Evolutionary conservation across 2,113 vertebrate species (phyloP).

Genomic region (Pedetes capensis): DNA sequence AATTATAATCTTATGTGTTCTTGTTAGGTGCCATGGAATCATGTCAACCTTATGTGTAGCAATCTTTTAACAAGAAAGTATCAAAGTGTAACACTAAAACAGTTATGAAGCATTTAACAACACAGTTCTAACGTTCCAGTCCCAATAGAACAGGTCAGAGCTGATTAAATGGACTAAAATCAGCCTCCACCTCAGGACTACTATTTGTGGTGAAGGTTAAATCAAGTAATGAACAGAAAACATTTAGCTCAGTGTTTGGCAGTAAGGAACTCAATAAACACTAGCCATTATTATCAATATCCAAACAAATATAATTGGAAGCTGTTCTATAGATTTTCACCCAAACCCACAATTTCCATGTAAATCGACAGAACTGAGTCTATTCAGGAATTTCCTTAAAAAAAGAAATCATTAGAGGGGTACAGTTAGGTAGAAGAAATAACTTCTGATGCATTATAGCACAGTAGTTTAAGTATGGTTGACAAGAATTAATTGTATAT

Average conservation of each 20-base stretch:
- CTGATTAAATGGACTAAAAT: background rate
- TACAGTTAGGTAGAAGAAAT: background rate
- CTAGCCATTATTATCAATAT: background rate
- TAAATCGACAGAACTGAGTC: background rate
- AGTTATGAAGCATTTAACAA: background rate
- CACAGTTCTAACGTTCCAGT: background rate
- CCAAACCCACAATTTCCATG: background rate
- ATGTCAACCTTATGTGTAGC: too few species aligned
- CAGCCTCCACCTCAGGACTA: background rate
- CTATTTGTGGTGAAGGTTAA: background rate
- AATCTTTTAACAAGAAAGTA: background rate
- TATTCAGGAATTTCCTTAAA: conserved; percentile 23
- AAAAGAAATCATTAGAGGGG: background rate
- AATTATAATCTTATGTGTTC: too few species aligned
- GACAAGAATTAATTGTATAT: background rate
- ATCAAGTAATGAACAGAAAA: background rate
- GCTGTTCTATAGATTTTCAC: background rate
- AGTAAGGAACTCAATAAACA: background rate
- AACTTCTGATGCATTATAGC: too few species aligned
- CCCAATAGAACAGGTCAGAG: background rate
- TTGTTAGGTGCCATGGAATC: too few species aligned
- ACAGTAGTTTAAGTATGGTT: background rate
- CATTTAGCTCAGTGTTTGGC: background rate
- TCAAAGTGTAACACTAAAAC: background rate
- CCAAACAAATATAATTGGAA: conserved; percentile 14